Evolutionary conservation across 2,113 vertebrate genomes (phyloP).

Genomic region (Cyrtonyx montezumae): DNA sequence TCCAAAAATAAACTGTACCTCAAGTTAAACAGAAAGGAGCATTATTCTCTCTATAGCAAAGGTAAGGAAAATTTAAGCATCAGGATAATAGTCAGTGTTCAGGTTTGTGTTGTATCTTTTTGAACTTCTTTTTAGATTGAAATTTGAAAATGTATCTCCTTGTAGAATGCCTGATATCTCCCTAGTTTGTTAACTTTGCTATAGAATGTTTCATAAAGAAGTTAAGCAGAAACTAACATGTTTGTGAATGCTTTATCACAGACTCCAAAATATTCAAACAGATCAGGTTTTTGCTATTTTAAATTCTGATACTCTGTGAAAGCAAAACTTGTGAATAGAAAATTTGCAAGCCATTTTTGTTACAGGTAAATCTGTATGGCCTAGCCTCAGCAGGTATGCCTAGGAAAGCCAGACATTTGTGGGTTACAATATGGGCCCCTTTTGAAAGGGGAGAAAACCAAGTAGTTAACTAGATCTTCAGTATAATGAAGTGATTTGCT

Average conservation of each 20-base stretch:
- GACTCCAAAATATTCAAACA: not conserved
- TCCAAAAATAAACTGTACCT: conserved; percentile 80
- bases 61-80: conserved; percentile 45
- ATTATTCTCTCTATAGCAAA: conserved; percentile 80
- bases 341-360: not conserved
- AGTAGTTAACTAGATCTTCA: no score
- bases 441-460: not conserved
- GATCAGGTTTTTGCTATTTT: not conserved
- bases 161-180: not conserved
- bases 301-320: not conserved
- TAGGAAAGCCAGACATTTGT: not conserved
- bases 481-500: not conserved
- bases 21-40: conserved; percentile 79
- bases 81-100: not conserved
- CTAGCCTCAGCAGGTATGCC: not conserved
- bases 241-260: not conserved
- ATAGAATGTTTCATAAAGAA: not conserved
- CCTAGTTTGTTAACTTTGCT: not conserved
- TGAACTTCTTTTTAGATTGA: not conserved
- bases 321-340: not conserved
- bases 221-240: not conserved
- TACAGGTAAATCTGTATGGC: not conserved
- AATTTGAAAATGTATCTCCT: not conserved
- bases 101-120: not conserved
- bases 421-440: not conserved